Conservation (phyloP, 2,888 invertebrate species). For the Phoronis australis region DNA sequence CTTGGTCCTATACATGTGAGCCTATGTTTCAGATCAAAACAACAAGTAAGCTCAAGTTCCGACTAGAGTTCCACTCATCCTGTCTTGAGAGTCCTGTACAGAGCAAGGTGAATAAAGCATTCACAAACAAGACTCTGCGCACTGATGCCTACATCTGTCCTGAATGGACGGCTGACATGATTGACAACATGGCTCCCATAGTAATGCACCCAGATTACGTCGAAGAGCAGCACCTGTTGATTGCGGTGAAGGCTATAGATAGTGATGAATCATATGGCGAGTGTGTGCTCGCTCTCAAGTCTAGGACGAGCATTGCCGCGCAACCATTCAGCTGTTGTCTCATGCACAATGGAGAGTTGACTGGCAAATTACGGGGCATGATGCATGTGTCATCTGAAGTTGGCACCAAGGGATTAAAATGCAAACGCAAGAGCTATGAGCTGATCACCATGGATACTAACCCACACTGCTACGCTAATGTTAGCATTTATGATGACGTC, state of each 20-base stretch:
- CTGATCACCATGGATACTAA: too few species aligned
- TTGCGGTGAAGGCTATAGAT: constrained; percentile 42
- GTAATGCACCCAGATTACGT: constrained; percentile 45
- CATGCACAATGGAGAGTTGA: constrained; percentile 45
- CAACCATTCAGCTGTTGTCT: constrained; percentile 37
- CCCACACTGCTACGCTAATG: too few species aligned
- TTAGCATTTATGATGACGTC: too few species aligned
- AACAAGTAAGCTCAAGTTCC: constrained; percentile 11
- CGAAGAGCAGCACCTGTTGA: constrained; percentile 47
- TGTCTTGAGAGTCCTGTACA: constrained; percentile 24
- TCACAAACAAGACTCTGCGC: too few species aligned
- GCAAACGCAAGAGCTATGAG: too few species aligned
- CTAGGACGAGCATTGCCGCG: constrained; percentile 36
- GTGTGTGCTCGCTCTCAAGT: constrained; percentile 43
- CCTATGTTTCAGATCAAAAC: constrained; percentile 19
- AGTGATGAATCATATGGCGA: constrained; percentile 49
- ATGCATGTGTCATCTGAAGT: too few species aligned
- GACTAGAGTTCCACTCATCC: constrained; percentile 17
- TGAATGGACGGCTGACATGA: too few species aligned
- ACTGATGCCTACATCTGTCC: too few species aligned
- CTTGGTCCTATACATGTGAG: constrained; percentile 2
- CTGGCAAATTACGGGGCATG: constrained; percentile 45
- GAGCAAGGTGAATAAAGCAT: too few species aligned
- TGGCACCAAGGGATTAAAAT: too few species aligned
- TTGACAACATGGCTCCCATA: too few species aligned